Evolutionary conservation across 2,888 invertebrate species (phyloP).

Genomic region (Diplazon laetatorius): DNA sequence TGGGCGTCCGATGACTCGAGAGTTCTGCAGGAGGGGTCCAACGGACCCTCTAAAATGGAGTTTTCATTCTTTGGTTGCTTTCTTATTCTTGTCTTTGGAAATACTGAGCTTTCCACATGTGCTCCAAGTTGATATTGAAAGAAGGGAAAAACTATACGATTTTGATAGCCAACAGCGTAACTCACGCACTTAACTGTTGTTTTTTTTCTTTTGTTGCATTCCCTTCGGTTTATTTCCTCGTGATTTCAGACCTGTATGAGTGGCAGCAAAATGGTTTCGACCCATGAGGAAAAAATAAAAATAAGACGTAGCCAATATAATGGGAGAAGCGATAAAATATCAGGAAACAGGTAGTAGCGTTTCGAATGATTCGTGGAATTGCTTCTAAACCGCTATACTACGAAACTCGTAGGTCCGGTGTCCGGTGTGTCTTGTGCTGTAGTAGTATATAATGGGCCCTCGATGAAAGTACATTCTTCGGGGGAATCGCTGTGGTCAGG

Average conservation of each 20-base stretch:
- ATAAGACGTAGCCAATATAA: background rate
- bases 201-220: background rate
- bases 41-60: background rate
- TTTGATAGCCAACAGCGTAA: constrained; percentile 26
- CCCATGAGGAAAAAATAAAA: no score
- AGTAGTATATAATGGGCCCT: constrained; percentile 18
- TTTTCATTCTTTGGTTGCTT: no score
- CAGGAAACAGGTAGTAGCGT: constrained; percentile 38
- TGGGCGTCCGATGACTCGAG: background rate
- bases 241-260: background rate
- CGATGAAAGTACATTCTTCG: constrained; percentile 72
- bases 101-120: constrained; percentile 6
- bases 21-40: background rate
- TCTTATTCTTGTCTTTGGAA: constrained; percentile 7
- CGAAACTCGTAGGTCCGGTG: constrained; percentile 6
- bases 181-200: background rate
- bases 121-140: constrained; percentile 16
- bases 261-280: background rate
- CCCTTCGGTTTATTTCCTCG: background rate
- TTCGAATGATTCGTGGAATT: constrained; percentile 53
- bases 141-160: constrained; percentile 27
- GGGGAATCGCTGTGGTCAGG: constrained; percentile 36
- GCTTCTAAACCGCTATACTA: background rate
- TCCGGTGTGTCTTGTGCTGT: background rate
- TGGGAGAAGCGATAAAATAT: constrained; percentile 27